A percentile compares a stretch with the other conserved stretches of the same genome.
Evolutionary conservation across 2,113 vertebrate genomes (phyloP).

Genomic region (Oxygymnocypris stewartii): DNA sequence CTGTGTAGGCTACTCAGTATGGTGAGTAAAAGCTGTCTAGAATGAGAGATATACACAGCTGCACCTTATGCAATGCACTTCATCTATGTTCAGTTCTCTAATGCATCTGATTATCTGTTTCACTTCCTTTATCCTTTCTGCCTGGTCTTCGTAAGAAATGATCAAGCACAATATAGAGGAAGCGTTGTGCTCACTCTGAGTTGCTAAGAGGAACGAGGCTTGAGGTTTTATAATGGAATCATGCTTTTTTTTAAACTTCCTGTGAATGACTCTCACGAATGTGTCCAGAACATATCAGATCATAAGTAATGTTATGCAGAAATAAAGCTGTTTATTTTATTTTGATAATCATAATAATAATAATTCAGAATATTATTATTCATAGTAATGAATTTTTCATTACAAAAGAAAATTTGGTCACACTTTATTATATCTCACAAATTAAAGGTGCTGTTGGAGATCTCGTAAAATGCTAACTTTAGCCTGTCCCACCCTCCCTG

Average conservation of each 20-base stretch:
- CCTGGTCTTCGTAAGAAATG: not conserved
- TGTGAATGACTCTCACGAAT: constrained; percentile 6
- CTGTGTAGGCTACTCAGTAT: not conserved
- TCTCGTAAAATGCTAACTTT: too few relatives aligned
- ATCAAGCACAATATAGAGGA: constrained; percentile 12
- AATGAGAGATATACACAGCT: not conserved
- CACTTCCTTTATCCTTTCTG: constrained; percentile 15
- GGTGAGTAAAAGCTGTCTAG: not conserved
- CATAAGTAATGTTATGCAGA: not conserved
- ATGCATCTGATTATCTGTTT: not conserved
- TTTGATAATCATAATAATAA: not conserved
- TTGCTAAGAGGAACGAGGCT: constrained; percentile 12
- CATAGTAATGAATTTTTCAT: too few relatives aligned
- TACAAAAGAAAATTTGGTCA: too few relatives aligned
- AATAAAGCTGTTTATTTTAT: not conserved
- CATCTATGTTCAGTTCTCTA: not conserved
- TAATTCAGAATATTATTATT: not conserved
- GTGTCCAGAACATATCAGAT: not conserved
- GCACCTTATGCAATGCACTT: not conserved
- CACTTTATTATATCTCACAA: too few relatives aligned
- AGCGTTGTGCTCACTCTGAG: constrained; percentile 24
- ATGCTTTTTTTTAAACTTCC: constrained; percentile 23
- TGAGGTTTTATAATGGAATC: constrained; percentile 13
- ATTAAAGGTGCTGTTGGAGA: too few relatives aligned
- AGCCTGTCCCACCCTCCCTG: too few relatives aligned